Evolutionary conservation across 2,888 invertebrate genomes (phyloP).

Genomic region (Philonicus albiceps): DNA sequence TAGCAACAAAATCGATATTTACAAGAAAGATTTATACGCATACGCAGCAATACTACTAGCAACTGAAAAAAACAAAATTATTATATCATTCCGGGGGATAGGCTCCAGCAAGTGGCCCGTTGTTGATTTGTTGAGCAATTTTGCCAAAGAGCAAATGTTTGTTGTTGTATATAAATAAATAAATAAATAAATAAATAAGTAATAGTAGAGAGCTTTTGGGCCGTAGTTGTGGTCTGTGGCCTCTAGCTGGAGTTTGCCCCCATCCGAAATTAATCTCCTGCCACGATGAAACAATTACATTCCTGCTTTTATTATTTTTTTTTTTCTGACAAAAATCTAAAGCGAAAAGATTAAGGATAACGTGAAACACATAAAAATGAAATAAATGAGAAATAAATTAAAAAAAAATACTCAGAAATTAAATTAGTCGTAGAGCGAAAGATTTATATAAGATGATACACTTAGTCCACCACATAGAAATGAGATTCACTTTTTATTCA

Average conservation of each 20-base stretch:
- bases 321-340: not conserved
- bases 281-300: conserved; percentile 20
- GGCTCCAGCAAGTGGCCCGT: not conserved
- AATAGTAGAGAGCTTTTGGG: not conserved
- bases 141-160: not conserved
- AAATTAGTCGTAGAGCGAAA: not conserved
- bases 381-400: not conserved
- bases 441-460: not conserved
- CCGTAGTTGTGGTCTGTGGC: not conserved
- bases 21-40: conserved; percentile 8
- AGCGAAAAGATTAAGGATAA: not conserved
- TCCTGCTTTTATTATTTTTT: not conserved
- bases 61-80: not conserved
- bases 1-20: conserved; percentile 14
- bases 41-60: not conserved
- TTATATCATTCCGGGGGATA: not conserved
- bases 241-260: not conserved
- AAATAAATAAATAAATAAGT: not conserved
- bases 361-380: not conserved
- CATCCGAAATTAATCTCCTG: not conserved
- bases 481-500: conserved; percentile 15
- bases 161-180: not conserved
- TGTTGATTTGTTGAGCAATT: not conserved
- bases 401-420: not conserved
- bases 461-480: not conserved